Base-by-base conservation (phyloP, 2,888 invertebrate genomes). In the Plebejus melissa region DNA sequence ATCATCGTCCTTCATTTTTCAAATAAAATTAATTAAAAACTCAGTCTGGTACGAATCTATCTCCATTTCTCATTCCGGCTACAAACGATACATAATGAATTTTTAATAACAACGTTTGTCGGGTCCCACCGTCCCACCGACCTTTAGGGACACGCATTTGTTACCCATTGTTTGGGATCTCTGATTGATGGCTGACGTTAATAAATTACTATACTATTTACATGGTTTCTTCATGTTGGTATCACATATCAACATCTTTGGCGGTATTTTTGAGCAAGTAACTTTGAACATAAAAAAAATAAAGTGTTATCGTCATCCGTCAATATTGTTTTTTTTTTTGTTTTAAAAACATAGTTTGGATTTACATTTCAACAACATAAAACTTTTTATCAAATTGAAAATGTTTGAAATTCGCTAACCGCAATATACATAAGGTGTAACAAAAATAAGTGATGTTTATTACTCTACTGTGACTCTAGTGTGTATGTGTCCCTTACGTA, bases 71-170 rank as follows among this genome's bases (percentile, higher is more conserved):
- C 72, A 72, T 72, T 22, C 46, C 71, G 46, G 36, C 71, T 46
- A 71, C 71, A 71, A 71, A 71, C 71, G 71, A 71, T 71, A 71
- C 50, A 5, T 72, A 72, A 72, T 72, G 72, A 72, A 72, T 72
- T 72, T 72, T 72, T 72, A 72, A 72, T 72, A 72, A 72, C 72
- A 54, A 50, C 72, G 72, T 72, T 72, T 72, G 72, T 50, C 72
- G 22, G 50, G 71, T 46, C 38, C 70, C 70, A n/a, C 38, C 38
- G 70, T 41, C 70, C 41, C 1, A n/a, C 69, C 69, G 65, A 65
- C 36, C 65, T 65, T 65, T 36, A 50, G 72, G 50, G 54, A 28
- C 50, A 28, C 32, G 50, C 71, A 71, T 71, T 71, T 46, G 71
- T 71, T 46, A 71, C 71, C 71, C 72, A 72, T 72, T 72, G 72